Conservation (phyloP, 2,888 invertebrate species). For the Reticulitermes lucifugus region DNA sequence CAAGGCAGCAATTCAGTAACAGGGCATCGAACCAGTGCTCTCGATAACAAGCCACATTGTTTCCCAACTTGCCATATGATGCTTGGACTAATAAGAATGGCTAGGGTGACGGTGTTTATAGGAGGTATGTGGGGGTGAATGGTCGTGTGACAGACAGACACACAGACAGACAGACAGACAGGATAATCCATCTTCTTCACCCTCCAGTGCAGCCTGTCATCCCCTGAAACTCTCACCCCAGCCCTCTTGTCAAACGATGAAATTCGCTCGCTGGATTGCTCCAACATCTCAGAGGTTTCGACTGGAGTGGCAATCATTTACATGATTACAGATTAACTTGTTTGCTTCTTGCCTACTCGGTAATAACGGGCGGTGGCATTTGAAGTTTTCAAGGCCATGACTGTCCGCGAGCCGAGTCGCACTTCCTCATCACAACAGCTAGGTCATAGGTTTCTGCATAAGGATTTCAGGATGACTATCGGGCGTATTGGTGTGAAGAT, state of each 20-base stretch:
- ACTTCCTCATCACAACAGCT: too few relatives aligned
- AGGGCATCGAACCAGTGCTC: background rate
- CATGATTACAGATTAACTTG: background rate
- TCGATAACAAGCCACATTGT: background rate
- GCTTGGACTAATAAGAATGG: background rate
- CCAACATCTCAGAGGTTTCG: background rate
- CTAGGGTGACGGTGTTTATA: background rate
- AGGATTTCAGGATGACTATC: too few relatives aligned
- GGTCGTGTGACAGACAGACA: too few relatives aligned
- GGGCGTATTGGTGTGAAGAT: too few relatives aligned
- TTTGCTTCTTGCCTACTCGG: background rate
- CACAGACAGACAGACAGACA: constrained; percentile 1
- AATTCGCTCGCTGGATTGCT: background rate
- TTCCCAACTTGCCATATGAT: background rate
- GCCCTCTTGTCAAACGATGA: background rate
- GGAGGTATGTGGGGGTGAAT: background rate
- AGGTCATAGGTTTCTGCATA: too few relatives aligned
- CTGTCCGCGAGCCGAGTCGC: too few relatives aligned
- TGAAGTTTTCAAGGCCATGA: too few relatives aligned
- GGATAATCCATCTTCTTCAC: constrained; percentile 13
- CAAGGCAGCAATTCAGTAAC: background rate
- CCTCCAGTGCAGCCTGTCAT: constrained; percentile 2
- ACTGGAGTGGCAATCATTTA: background rate
- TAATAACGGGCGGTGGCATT: too few relatives aligned
- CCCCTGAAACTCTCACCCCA: background rate